phyloP scores from a whole-genome alignment of 2,797 vertebrate species.

The Myiotriccus ornatus region DNA sequence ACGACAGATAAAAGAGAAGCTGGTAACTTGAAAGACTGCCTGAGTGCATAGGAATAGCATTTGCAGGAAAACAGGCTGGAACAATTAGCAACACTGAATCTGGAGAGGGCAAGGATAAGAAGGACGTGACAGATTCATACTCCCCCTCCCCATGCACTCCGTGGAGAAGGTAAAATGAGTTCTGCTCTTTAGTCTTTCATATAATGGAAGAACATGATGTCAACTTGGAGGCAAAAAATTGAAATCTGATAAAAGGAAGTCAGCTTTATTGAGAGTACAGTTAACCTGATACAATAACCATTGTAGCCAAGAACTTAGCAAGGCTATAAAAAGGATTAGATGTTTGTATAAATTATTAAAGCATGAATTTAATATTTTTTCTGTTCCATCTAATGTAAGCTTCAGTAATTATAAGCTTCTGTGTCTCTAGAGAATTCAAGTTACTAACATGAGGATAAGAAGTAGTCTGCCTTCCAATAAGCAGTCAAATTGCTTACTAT shows the following conservation, averaged over 20 bases:
- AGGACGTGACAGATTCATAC: neutral
- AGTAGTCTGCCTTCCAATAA: neutral
- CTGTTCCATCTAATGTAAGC: neutral
- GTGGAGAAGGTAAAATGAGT: neutral
- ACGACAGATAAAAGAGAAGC: neutral
- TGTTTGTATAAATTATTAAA: neutral
- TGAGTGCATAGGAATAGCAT: neutral
- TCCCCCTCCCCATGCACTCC: accelerated
- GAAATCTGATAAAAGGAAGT: neutral
- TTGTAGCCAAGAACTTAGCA: neutral
- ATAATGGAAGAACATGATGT: neutral
- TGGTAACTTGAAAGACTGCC: neutral
- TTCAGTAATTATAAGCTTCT: neutral
- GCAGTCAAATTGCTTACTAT: neutral
- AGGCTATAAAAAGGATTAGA: neutral
- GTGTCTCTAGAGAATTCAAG: neutral
- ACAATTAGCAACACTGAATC: neutral
- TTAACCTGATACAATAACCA: neutral
- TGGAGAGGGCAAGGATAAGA: neutral
- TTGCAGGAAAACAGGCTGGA: neutral
- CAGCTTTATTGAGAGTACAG: neutral
- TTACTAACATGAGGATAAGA: neutral
- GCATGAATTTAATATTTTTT: neutral
- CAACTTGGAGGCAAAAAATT: neutral
- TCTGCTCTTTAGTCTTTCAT: neutral